Evolutionary conservation across 2,888 invertebrate genomes (phyloP).

Genomic region (Serrognathus titanus): DNA sequence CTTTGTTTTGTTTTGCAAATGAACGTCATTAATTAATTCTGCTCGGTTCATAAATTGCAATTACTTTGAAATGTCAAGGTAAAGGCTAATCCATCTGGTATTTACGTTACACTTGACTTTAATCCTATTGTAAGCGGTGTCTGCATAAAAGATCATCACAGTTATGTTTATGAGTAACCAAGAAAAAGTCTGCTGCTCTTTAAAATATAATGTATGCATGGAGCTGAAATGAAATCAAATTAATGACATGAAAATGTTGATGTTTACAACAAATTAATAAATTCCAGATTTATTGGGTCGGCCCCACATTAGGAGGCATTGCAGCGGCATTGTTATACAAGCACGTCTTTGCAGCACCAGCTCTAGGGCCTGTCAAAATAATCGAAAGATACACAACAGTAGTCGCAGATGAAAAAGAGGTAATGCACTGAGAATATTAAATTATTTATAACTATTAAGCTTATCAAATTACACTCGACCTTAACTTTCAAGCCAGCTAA

Average conservation of each 20-base stretch:
- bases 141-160: too few species aligned
- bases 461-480: not conserved
- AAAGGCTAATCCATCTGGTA: too few species aligned
- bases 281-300: constrained; percentile 80
- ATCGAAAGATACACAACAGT: constrained; percentile 57
- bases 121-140: too few species aligned
- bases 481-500: constrained; percentile 25
- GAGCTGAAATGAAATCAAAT: not conserved
- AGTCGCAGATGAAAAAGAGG: constrained; percentile 65
- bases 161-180: too few species aligned
- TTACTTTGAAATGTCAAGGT: too few species aligned
- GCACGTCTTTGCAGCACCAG: constrained; percentile 56
- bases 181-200: too few species aligned
- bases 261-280: constrained; percentile 2
- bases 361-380: constrained; percentile 46
- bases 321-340: constrained; percentile 74
- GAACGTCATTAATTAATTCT: too few species aligned
- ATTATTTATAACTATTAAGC: too few species aligned
- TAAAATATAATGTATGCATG: too few species aligned
- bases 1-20: too few species aligned
- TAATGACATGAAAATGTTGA: not conserved
- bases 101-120: too few species aligned
- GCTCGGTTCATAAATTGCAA: too few species aligned
- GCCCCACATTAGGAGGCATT: constrained; percentile 78
- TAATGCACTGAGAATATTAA: constrained; percentile 38